Evolutionary conservation across 2,113 vertebrate species (phyloP), one percentile per base, ranked within the genome.

Genomic region (Notiomystis cincta): DNA sequence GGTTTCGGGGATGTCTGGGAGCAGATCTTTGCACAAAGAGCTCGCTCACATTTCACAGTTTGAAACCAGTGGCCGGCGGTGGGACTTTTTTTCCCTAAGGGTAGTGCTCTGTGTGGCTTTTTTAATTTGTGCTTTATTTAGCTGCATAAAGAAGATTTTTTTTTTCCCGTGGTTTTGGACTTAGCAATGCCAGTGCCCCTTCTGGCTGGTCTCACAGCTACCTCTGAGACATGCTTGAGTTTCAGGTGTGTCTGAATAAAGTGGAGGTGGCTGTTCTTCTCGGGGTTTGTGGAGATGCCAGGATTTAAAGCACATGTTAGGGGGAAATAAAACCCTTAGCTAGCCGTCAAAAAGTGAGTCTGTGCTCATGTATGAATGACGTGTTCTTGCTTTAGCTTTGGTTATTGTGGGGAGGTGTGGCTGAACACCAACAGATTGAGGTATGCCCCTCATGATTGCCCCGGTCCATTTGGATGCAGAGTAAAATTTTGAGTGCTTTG

Each of bases 371-470:
- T 35, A 8, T 19, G n/a, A 57, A 22, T 47, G 20, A 1, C 2
- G 0, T 14, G 60, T 78, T 37, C 51, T 64, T 48, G 31, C 20
- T 77, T 48, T 86, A 37, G 25, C 35, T 85, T 80, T 77, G 58
- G 37, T 28, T 44, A 1, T 47, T 10, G 22, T 4, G 22, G 12
- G 15, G 30, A 53, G 12, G 4, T 9, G 22, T 22, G 16, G 20
- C 70, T 5, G 16, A 72, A 7, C 2, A 11, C 1, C 1, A 27
- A 31, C 0, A 0, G 22, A 31, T 37, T 40, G 58, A 47, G 47
- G 62, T 9, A 2, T 58, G 25, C 8, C 45, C 20, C 9, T 81
- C n/a, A 1, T 15, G 31, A 54, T 18, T 45, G 27, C 27, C 25
- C 8, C 0, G 2, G 15, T 47, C 13, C 14, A 0, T 70, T 30